Base-by-base conservation (phyloP, 2,888 invertebrate species). In the Tromatobia lineatoria region DNA sequence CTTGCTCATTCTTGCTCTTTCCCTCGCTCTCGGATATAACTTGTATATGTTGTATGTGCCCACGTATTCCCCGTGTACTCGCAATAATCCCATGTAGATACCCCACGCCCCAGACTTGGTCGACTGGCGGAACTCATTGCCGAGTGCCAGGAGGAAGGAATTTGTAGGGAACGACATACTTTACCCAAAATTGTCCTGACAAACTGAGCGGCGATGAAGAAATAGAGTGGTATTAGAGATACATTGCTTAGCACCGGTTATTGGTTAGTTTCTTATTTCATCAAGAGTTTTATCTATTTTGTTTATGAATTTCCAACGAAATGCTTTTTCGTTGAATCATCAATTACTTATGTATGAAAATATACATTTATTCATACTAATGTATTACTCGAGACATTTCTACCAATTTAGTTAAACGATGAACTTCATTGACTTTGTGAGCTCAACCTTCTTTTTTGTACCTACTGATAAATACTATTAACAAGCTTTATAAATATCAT, bases 1-100 rank as follows among this genome's bases (percentile, higher is more conserved):
- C 59, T 34, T 66, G 76, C 80, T 82, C 85, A 82, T 82, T 80
- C 82, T 82, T 82, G 66, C 76, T 82, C 79, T 71, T 80, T 86
- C 69, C 67, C 52, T 47, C 69, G 54, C 59, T 45, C 69, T 71
- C 38, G 29, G 23, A 38, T 23, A 52, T 50, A 50, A 47, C 52
- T 79, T 38, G 20, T 38, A n/a, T 38, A 34, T 64, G 64, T 64
- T 38, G 42, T 38, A 38, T 38, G 64, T n/a, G 29, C 38, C 18
- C 34, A 18, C 38, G 38, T 38, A 38, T 38, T 38, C 38, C 20
- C 2, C 64, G 38, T 69, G 67, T 47, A 73, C 47, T 50, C 61
- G 74, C 74, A 70, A 84, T 84, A 84, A 84, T 81, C 74, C 79
- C 76, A 66, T 66, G 52, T 66, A 45, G 67, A 74, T 73, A 66